Percentiles rank a stretch among this genome's conserved stretches.
Evolutionary conservation across 2,888 invertebrate species (phyloP).

Genomic region (Auanema freiburgensis): DNA sequence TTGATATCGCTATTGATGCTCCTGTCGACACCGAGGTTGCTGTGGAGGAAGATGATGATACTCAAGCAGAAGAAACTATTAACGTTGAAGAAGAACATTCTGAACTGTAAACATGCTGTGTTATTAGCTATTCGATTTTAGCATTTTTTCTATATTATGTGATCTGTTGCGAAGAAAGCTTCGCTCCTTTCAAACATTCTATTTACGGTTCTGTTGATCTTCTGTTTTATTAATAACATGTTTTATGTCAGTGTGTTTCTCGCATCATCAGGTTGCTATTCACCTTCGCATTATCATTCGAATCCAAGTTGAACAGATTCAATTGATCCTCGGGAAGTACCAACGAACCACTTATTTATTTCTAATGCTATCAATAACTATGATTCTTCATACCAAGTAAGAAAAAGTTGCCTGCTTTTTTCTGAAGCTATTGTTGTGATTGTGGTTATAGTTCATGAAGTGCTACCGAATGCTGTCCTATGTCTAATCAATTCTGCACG

Average conservation of each 20-base stretch:
- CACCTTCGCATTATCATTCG: too few species aligned
- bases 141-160: constrained; percentile 5
- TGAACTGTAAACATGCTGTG: constrained; percentile 46
- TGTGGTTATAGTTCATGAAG: too few species aligned
- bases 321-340: too few species aligned
- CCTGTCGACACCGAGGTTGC: constrained; percentile 66
- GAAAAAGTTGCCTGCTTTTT: too few species aligned
- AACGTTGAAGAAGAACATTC: constrained; percentile 61
- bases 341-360: too few species aligned
- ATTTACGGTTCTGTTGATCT: constrained; percentile 19
- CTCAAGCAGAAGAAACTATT: constrained; percentile 39
- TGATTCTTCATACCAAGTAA: too few species aligned
- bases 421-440: too few species aligned
- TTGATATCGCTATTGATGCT: constrained; percentile 65
- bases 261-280: too few species aligned
- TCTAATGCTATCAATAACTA: too few species aligned
- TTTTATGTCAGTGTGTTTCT: not conserved
- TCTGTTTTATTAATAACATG: constrained; percentile 14
- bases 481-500: too few species aligned
- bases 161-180: constrained; percentile 14
- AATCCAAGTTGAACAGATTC: too few species aligned
- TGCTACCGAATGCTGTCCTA: too few species aligned
- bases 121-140: not conserved
- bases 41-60: constrained; percentile 71
- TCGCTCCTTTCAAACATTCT: constrained; percentile 9